Evolutionary conservation across 2,113 vertebrate genomes (phyloP).

Genomic region (Pedionomus torquatus): DNA sequence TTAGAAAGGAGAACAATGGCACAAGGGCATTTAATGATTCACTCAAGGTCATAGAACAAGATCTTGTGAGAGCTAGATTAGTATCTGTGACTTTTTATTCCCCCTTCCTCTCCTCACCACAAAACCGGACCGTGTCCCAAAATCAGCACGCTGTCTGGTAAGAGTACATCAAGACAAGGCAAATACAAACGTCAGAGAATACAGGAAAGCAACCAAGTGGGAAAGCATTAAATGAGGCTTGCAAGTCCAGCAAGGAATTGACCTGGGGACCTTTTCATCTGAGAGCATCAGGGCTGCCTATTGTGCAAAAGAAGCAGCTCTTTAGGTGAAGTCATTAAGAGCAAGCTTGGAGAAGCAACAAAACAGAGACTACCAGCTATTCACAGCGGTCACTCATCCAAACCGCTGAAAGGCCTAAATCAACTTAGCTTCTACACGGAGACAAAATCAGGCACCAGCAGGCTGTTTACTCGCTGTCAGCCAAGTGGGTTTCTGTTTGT

Average conservation of each 20-base stretch:
- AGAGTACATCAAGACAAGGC: not conserved
- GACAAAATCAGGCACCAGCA: not conserved
- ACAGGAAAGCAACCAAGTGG: not conserved
- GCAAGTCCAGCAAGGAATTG: not conserved
- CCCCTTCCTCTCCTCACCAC: not conserved
- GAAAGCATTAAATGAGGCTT: not conserved
- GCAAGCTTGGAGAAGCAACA: not conserved
- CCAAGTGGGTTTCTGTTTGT: not conserved
- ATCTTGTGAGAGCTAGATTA: not conserved
- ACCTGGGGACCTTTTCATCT: not conserved
- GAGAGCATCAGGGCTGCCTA: not conserved
- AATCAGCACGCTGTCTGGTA: not conserved
- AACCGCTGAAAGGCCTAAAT: not conserved
- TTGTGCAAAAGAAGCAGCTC: not conserved
- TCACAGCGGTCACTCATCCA: not conserved
- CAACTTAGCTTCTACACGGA: not conserved
- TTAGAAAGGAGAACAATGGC: not conserved
- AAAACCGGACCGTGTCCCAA: not conserved
- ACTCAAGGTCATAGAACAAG: not conserved
- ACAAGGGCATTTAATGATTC: not conserved
- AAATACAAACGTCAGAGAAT: not conserved
- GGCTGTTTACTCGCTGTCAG: not conserved
- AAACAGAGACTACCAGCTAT: not conserved
- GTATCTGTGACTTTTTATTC: not conserved
- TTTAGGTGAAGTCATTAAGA: not conserved